Conservation (phyloP, 2,113 vertebrate genomes). For the Alexandromys fortis region DNA sequence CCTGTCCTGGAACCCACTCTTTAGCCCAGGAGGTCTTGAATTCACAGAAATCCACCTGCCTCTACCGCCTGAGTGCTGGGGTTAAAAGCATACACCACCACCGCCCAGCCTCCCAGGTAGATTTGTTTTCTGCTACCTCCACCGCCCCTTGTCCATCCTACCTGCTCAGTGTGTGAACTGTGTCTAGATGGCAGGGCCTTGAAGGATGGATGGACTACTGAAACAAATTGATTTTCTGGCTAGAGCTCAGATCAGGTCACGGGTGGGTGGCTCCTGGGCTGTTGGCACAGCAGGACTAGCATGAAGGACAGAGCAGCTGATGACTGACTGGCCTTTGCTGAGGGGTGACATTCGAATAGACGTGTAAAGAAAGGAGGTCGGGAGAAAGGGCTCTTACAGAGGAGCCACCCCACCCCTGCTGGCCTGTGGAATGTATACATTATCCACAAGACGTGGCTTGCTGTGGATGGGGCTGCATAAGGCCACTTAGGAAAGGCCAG, state of each 20-base stretch:
- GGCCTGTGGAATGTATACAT: background rate
- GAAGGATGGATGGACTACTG: background rate
- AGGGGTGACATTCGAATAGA: background rate
- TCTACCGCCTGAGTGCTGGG: no score
- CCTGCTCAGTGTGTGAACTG: background rate
- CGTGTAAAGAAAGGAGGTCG: no score
- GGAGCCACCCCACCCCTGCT: no score
- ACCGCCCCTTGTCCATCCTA: background rate
- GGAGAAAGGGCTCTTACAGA: background rate
- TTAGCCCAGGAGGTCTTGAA: no score
- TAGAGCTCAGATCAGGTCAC: background rate
- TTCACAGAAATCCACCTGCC: no score
- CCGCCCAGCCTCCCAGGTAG: no score
- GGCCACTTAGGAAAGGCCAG: background rate
- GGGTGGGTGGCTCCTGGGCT: background rate
- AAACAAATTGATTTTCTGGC: background rate
- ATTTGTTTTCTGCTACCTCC: no score
- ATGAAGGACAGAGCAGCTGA: background rate
- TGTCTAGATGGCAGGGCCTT: background rate
- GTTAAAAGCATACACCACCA: no score
- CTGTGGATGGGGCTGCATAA: background rate
- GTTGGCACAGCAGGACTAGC: rapidly evolving
- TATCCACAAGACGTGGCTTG: background rate
- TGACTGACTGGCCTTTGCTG: background rate
- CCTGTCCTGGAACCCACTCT: no score